These are phyloP conservation scores for Equus przewalskii DNA, from an alignment of 2,113 vertebrate species.

Conservation along the genomic window DNA sequence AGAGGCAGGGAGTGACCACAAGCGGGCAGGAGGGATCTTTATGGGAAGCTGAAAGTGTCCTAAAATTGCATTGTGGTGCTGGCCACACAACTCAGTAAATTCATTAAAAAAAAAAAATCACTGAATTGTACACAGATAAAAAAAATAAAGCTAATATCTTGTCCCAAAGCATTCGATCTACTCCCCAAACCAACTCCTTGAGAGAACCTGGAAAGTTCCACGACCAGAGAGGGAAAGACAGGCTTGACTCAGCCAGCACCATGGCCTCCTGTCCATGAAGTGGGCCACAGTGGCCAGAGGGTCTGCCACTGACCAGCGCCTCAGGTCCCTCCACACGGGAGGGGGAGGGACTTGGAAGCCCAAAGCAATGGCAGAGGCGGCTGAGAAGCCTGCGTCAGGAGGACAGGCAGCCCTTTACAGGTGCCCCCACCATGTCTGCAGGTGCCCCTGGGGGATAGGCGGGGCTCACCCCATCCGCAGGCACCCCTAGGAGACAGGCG, in stretches of 20 bases:
- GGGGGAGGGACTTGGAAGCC: neutral
- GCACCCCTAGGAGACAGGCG: neutral
- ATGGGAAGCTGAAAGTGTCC: neutral
- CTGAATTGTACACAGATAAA: neutral
- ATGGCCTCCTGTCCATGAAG: neutral
- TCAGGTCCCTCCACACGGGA: neutral
- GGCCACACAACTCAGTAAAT: neutral
- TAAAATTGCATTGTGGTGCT: too few species aligned
- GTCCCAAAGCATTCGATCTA: neutral
- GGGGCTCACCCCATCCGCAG: neutral
- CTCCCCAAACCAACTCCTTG: fast-evolving
- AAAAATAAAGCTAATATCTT: neutral
- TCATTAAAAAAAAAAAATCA: neutral
- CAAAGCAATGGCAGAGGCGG: neutral
- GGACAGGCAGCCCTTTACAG: neutral
- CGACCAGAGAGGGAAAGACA: neutral
- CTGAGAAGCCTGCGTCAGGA: neutral
- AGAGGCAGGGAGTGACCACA: fast-evolving
- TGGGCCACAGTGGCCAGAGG: neutral
- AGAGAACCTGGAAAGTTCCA: neutral
- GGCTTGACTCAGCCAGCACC: neutral
- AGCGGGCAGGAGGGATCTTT: neutral
- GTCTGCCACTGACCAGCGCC: neutral
- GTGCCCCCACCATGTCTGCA: neutral
- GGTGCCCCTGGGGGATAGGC: neutral